Evolutionary conservation across 2,888 invertebrate species (phyloP), one percentile per base, ranked within the genome.

Genomic region (Agrilus mali): DNA sequence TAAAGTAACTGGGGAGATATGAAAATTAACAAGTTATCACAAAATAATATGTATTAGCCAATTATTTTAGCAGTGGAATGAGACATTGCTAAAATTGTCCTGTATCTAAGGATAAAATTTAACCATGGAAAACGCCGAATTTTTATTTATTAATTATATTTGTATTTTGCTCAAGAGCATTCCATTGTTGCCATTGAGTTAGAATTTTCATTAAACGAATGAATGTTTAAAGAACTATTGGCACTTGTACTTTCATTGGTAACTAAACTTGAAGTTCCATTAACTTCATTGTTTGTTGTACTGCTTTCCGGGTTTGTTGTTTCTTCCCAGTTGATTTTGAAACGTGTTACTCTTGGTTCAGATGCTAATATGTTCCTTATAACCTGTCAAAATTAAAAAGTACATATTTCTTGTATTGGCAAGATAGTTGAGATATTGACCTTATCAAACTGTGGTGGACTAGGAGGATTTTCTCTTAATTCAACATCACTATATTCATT

Each of bases 261-360:
- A 14, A n/a, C 27, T 40, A 20, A 13, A 37, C 10, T 17, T 34
- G 32, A 36, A 38, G 36, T 33, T 36, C 10, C 34, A 43, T 27
- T 14, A 13, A 32, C 17, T 16, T n/a, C 20, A 31, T 50, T 47
- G 2, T 67, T 0, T 61, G 52, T 0, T 63, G 36, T 35, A 4
- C 60, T 0, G 56, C 63, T 14, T 0, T 68, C 72, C 38, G 75
- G 74, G 0, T 76, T 70, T 49, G 54, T 59, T 2, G 65, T 60
- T 49, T 89, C 89, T 47, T 89, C 94, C 96, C 96, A 97, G 61
- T 96, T 94, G 40, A 96, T 96, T 70, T 95, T 95, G 66, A 96
- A 96, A 52, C 88, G 76, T 3, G 96, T 97, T 3, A 97, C 96
- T 58, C 96, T 74, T 0, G 96, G 96, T 67, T 92, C 86, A 2